A percentile compares a stretch with the other conserved stretches of the same genome.
Conservation (phyloP, 2,113 vertebrate species). For the Hippopotamus amphibius region DNA sequence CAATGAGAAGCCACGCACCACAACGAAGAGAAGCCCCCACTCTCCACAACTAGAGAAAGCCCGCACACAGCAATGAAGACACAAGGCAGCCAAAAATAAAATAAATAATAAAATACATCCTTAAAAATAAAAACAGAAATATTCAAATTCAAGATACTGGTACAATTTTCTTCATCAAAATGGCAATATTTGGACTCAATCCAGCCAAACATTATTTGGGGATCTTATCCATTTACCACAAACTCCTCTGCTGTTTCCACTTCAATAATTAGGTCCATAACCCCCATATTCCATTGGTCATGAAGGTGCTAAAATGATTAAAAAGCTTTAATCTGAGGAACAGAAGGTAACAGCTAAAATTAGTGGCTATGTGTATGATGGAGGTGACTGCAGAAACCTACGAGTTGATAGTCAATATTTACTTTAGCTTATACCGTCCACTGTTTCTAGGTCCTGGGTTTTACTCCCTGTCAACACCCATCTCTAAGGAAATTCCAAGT, state of each 20-base stretch:
- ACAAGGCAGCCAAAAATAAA: no score
- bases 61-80: no score
- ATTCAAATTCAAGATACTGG: not conserved
- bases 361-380: not conserved
- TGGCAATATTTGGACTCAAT: not conserved
- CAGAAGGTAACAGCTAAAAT: not conserved
- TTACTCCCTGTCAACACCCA: not conserved
- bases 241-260: not conserved
- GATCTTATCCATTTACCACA: not conserved
- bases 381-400: not conserved
- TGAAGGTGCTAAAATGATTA: not conserved
- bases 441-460: not conserved
- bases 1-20: no score
- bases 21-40: no score
- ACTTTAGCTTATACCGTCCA: not conserved
- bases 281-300: not conserved
- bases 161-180: not conserved
- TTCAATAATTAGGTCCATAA: not conserved
- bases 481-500: not conserved
- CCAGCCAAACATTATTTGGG: not conserved
- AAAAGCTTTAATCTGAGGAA: not conserved
- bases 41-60: no score
- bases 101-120: no score
- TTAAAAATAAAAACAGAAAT: not conserved
- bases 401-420: not conserved